Conservation (phyloP, 2,888 invertebrate genomes). For the Noctua pronuba region DNA sequence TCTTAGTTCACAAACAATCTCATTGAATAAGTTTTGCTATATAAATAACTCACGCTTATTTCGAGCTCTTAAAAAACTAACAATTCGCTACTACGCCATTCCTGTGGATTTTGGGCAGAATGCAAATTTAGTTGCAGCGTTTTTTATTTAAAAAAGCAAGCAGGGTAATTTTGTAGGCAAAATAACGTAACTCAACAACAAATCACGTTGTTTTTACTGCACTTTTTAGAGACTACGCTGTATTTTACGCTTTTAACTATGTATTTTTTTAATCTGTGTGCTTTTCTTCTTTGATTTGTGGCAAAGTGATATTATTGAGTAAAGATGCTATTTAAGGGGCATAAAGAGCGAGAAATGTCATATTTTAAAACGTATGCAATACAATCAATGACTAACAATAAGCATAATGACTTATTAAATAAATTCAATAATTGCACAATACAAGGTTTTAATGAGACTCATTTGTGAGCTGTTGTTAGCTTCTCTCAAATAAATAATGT, state of each 20-base stretch:
- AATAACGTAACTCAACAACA: slow-evolving; percentile 26
- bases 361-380: not conserved
- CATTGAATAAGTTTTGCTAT: slow-evolving; percentile 25
- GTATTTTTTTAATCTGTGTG: not conserved
- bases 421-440: slow-evolving; percentile 5
- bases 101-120: slow-evolving; percentile 22
- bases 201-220: slow-evolving; percentile 21
- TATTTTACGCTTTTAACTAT: not conserved
- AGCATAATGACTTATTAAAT: not conserved
- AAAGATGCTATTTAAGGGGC: not conserved
- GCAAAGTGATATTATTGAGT: not conserved
- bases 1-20: slow-evolving; percentile 16
- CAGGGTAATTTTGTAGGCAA: slow-evolving; percentile 31
- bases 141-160: slow-evolving; percentile 36
- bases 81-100: not conserved
- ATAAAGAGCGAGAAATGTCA: not conserved
- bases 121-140: slow-evolving; percentile 30
- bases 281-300: slow-evolving; percentile 2
- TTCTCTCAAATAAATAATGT: slow-evolving; percentile 20
- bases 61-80: slow-evolving; percentile 23
- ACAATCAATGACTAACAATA: not conserved
- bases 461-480: slow-evolving; percentile 16
- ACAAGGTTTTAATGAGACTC: slow-evolving; percentile 25
- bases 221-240: slow-evolving; percentile 6
- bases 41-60: slow-evolving; percentile 14